Evolutionary conservation across 2,113 vertebrate species (phyloP).

Genomic region (Charadrius vociferus): DNA sequence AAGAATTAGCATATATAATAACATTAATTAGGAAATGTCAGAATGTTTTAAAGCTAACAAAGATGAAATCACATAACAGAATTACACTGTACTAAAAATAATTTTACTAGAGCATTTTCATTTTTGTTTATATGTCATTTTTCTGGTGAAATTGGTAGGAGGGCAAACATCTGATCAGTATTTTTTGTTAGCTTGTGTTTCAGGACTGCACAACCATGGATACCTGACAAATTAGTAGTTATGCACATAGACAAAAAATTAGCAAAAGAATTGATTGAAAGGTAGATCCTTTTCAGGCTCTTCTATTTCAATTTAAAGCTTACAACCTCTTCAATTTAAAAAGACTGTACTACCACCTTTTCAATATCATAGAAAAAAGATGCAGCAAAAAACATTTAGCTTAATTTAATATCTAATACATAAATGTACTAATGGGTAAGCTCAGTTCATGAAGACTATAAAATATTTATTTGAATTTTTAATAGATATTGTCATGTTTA

Average conservation of each 20-base stretch:
- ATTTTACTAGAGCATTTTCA: background rate
- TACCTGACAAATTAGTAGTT: background rate
- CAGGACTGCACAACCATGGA: background rate
- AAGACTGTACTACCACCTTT: background rate
- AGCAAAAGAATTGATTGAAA: background rate
- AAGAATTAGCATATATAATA: conserved; percentile 41
- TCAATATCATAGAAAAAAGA: background rate
- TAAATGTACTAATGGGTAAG: background rate
- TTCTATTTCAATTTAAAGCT: background rate
- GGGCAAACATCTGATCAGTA: background rate
- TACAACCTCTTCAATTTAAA: background rate
- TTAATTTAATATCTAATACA: background rate
- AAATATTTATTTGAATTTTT: background rate
- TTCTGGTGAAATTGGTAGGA: background rate
- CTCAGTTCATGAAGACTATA: background rate
- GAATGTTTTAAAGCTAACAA: conserved; percentile 29
- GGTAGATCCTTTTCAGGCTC: background rate
- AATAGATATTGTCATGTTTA: background rate
- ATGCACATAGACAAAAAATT: background rate
- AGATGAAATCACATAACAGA: conserved; percentile 18
- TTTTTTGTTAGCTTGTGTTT: background rate
- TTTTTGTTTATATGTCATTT: background rate
- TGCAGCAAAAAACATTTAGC: accelerated
- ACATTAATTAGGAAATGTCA: conserved; percentile 58
- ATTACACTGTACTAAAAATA: conserved; percentile 31